A percentile compares a stretch with the other conserved stretches of the same genome.
phyloP scores from a whole-genome alignment of 2,888 invertebrate genomes.

The Crematogaster levior region DNA sequence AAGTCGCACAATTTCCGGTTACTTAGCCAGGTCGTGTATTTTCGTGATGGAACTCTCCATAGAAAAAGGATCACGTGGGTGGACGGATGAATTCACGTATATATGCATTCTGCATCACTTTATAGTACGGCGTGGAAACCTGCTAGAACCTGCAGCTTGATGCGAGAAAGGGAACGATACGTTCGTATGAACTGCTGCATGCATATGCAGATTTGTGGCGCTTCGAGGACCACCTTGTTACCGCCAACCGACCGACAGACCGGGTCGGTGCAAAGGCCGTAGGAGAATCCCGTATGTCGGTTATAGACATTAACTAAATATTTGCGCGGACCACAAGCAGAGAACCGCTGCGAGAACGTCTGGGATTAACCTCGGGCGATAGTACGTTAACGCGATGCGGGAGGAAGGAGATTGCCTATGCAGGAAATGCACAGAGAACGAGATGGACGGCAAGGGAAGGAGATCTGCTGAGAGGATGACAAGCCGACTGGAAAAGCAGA shows the following conservation, averaged over 20 bases:
- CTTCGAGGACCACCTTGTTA: slow-evolving; percentile 63
- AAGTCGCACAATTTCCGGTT: slow-evolving; percentile 33
- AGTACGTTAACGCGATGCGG: slow-evolving; percentile 45
- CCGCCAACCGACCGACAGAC: slow-evolving; percentile 45
- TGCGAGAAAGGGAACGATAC: neutral
- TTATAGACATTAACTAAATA: slow-evolving; percentile 66
- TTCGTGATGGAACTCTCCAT: neutral
- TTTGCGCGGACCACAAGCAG: slow-evolving; percentile 61
- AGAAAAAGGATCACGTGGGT: slow-evolving; percentile 23
- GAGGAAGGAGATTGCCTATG: slow-evolving; percentile 28
- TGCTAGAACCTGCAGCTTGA: neutral
- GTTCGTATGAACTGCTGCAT: slow-evolving; percentile 37
- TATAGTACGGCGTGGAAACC: neutral
- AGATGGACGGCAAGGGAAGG: slow-evolving; percentile 18
- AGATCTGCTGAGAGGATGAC: slow-evolving; percentile 13
- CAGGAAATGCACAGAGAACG: slow-evolving; percentile 26
- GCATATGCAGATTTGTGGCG: slow-evolving; percentile 70
- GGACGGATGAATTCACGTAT: slow-evolving; percentile 15
- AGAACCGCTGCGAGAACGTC: slow-evolving; percentile 46
- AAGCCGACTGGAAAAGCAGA: slow-evolving; percentile 47
- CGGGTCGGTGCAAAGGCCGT: slow-evolving; percentile 47
- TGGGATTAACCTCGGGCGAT: slow-evolving; percentile 58
- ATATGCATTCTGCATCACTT: slow-evolving; percentile 1
- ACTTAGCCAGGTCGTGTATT: slow-evolving; percentile 24
- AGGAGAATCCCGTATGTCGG: slow-evolving; percentile 43